Evolutionary conservation across 2,888 invertebrate genomes (phyloP).

Genomic region (Hypomecis punctinalis): DNA sequence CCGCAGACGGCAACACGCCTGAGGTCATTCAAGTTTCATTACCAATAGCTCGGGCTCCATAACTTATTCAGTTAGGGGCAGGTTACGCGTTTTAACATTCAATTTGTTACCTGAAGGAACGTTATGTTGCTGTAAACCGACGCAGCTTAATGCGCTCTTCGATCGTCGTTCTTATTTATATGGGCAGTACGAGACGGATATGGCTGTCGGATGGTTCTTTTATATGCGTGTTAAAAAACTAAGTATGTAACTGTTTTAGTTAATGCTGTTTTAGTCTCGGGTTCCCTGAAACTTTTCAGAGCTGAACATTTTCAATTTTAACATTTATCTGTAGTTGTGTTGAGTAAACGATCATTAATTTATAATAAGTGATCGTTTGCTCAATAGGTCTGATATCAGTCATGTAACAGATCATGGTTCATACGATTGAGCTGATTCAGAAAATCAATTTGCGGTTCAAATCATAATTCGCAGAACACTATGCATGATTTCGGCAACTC

Average conservation of each 20-base stretch:
- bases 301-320: too few relatives aligned
- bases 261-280: not conserved
- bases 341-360: too few relatives aligned
- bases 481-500: too few relatives aligned
- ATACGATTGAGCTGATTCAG: too few relatives aligned
- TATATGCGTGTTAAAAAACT: conserved; percentile 8
- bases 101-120: conserved; percentile 76
- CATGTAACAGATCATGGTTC: too few relatives aligned
- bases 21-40: conserved; percentile 82
- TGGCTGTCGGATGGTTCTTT: conserved; percentile 12
- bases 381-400: too few relatives aligned
- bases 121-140: conserved; percentile 54
- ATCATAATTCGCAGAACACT: too few relatives aligned
- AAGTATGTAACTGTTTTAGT: conserved; percentile 2
- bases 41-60: conserved; percentile 78
- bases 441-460: too few relatives aligned
- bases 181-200: conserved; percentile 16
- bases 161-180: conserved; percentile 41
- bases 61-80: conserved; percentile 81
- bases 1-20: conserved; percentile 66
- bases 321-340: too few relatives aligned
- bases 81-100: conserved; percentile 81
- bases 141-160: conserved; percentile 42
- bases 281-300: too few relatives aligned
- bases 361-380: too few relatives aligned